Evolutionary conservation across 2,797 vertebrate species (phyloP), one percentile per base, ranked within the genome.

Genomic region (Cossypha niveicapilla): DNA sequence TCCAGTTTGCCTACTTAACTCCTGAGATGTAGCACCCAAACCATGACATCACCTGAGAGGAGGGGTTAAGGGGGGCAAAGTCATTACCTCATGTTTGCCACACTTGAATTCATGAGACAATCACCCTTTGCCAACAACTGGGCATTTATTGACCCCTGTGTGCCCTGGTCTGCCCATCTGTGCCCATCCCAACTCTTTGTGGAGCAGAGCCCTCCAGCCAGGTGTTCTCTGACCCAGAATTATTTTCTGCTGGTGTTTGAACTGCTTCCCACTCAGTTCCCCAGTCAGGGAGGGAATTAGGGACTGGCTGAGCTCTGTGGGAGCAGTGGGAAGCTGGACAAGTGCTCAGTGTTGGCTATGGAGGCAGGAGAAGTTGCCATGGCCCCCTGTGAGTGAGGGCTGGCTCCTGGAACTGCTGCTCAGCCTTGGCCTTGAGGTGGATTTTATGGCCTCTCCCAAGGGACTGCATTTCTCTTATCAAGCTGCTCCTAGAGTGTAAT

Each of bases 401-500:
- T 84, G 81, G 42, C 80, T 63, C 57, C 77, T 84, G 74, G 39
- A 50, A 68, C 3, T 24, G 44, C 83, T 90, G 73, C 92, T 82
- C 28, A 18, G 74, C 57, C 56, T 19, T 50, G 84, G 78, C 37
- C 25, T n/a, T 50, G 54, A 92, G 74, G 76, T 95, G 86, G 70
- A 56, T 96, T 96, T 96, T 93, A 39, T 65, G 68, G 72, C 58
- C 58, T 84, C 74, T 96, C 95, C 93, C 74, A 72, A 61, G 75
- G 48, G 94, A 50, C 88, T 63, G 94, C 45, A 56, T 91, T 96
- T 92, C 60, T 74, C 93, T 96, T 97, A 96, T 97, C 94, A 93
- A 84, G 87, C 88, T 86, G 76, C 85, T 97, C 35, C 42, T 47
- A 71, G 87, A 89, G 62, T 89, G 93, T 96, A 96, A 97, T 96